phyloP scores from a whole-genome alignment of 1,140 invertebrate species.

The Leptopilina clavipes region DNA sequence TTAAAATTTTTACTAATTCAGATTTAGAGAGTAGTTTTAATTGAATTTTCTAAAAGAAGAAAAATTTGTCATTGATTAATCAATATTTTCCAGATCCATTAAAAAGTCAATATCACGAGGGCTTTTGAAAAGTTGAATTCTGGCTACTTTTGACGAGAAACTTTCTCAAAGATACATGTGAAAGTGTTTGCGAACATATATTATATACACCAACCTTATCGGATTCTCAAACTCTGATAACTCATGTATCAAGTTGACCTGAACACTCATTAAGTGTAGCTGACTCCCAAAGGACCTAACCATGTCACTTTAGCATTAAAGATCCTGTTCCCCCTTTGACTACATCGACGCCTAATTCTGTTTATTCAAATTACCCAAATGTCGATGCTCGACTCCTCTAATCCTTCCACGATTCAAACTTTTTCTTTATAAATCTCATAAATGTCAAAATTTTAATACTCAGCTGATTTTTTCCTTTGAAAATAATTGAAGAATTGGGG shows the following conservation, averaged over 20 bases:
- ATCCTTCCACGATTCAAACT: not conserved
- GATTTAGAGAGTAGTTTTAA: no score
- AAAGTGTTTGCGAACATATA: no score
- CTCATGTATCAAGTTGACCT: slow-evolving; percentile 3
- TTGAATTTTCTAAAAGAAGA: no score
- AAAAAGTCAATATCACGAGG: no score
- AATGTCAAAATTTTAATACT: not conserved
- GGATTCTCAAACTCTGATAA: not conserved
- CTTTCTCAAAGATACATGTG: no score
- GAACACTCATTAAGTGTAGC: not conserved
- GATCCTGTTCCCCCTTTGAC: slow-evolving; percentile 52
- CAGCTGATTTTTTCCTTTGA: not conserved
- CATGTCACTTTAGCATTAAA: slow-evolving; percentile 38
- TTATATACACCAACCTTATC: no score
- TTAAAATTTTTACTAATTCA: no score
- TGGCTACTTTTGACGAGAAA: no score
- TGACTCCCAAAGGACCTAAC: slow-evolving; percentile 23
- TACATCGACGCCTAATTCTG: slow-evolving; percentile 63
- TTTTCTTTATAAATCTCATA: not conserved
- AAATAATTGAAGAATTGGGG: no score
- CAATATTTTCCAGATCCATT: no score
- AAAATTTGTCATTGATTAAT: no score
- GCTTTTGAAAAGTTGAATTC: no score
- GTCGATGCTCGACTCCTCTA: not conserved
- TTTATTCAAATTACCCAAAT: slow-evolving; percentile 62